Evolutionary conservation across 1,140 invertebrate genomes (phyloP).

Genomic region (Anastatus disparis): DNA sequence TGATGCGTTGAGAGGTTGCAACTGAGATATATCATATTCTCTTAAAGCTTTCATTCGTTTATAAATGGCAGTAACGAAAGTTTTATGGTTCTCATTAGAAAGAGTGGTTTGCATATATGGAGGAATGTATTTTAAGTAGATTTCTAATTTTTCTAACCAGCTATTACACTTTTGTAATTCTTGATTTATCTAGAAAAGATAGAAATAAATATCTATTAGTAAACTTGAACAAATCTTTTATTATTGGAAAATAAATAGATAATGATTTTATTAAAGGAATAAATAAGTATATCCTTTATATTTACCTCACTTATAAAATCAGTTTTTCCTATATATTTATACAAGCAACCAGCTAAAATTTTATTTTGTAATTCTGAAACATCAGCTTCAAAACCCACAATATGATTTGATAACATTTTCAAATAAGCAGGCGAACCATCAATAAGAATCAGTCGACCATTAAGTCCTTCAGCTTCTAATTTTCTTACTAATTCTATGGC

Average conservation of each 20-base stretch:
- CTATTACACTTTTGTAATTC: slow-evolving; percentile 58
- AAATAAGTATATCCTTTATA: neutral
- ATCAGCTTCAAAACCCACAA: slow-evolving; percentile 34
- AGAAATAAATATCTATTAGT: too few species aligned
- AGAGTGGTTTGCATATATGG: neutral
- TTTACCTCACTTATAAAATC: slow-evolving; percentile 26
- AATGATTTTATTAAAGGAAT: neutral
- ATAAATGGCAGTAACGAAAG: slow-evolving; percentile 66
- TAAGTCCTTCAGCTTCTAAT: slow-evolving; percentile 57
- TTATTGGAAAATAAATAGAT: neutral
- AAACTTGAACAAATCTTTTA: too few species aligned
- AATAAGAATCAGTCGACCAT: slow-evolving; percentile 58
- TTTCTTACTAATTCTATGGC: slow-evolving; percentile 58
- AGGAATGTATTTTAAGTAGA: slow-evolving; percentile 38
- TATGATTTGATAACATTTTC: slow-evolving; percentile 46
- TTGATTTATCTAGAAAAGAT: slow-evolving; percentile 25
- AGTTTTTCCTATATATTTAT: slow-evolving; percentile 41
- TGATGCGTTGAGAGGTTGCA: slow-evolving; percentile 66
- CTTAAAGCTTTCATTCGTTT: slow-evolving; percentile 69
- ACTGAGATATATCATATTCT: slow-evolving; percentile 60
- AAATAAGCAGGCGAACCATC: slow-evolving; percentile 63
- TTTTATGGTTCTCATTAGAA: slow-evolving; percentile 61
- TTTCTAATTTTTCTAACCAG: slow-evolving; percentile 61
- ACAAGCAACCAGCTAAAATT: slow-evolving; percentile 47
- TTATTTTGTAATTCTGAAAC: slow-evolving; percentile 51